Percentiles rank a stretch among this genome's conserved stretches.
These are phyloP conservation scores for Trididemnum miniatum DNA, from an alignment of 23 tunicate genomes.

Conservation along the genomic window DNA sequence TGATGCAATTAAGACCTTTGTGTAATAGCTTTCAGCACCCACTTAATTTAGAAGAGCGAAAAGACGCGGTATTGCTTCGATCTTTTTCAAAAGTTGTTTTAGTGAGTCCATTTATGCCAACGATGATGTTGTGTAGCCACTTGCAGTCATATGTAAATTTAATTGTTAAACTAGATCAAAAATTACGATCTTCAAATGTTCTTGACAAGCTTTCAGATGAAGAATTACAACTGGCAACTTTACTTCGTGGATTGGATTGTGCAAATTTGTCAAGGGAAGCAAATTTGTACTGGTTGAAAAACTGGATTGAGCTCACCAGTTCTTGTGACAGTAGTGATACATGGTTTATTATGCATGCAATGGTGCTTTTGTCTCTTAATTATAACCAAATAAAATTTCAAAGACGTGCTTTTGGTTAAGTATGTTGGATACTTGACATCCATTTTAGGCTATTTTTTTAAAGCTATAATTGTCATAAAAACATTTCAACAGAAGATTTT, in stretches of 20 bases:
- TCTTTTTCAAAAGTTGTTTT: neutral
- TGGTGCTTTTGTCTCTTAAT: conserved; percentile 55
- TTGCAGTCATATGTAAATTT: neutral
- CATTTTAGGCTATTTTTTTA: too few relatives aligned
- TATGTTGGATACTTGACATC: too few relatives aligned
- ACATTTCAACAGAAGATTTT: too few relatives aligned
- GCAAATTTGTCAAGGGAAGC: conserved; percentile 61
- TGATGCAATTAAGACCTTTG: neutral
- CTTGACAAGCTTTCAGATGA: neutral
- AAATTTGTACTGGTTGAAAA: conserved; percentile 72
- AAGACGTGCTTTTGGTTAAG: conserved; percentile 48
- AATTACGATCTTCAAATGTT: neutral
- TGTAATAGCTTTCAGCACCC: neutral
- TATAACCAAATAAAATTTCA: conserved; percentile 62
- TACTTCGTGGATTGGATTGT: conserved; percentile 72
- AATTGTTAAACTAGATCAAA: conserved; percentile 6
- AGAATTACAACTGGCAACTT: conserved; percentile 40
- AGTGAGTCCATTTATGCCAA: neutral
- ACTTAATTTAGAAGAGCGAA: neutral
- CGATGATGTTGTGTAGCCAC: neutral
- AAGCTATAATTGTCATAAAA: too few relatives aligned
- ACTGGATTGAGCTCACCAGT: conserved; percentile 64
- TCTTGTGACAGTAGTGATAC: conserved; percentile 47
- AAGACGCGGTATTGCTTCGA: neutral
- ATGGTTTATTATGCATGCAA: conserved; percentile 71